Percentiles rank a stretch among this genome's conserved stretches.
These are phyloP conservation scores for Lasioglossum vierecki DNA, from an alignment of 2,888 invertebrate species.

Conservation along the genomic window DNA sequence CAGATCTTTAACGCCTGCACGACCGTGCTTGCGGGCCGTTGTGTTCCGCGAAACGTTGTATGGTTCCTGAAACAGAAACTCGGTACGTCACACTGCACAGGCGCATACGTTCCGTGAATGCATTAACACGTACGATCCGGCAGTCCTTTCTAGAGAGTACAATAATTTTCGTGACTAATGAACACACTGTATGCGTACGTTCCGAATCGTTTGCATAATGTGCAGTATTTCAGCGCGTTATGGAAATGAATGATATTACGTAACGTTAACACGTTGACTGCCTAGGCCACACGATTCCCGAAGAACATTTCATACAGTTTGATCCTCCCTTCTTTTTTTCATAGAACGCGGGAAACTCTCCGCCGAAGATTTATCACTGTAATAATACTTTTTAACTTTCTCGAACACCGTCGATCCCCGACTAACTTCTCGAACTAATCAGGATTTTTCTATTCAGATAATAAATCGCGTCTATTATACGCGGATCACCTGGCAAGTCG, in stretches of 20 bases:
- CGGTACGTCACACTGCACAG: conserved; percentile 44
- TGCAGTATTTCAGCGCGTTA: not conserved
- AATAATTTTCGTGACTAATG: conserved; percentile 54
- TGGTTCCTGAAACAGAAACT: conserved; percentile 67
- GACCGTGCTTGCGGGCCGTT: conserved; percentile 63
- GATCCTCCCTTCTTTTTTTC: not conserved
- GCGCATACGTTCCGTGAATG: conserved; percentile 45
- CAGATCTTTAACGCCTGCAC: conserved; percentile 77
- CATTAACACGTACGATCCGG: conserved; percentile 58
- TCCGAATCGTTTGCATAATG: conserved; percentile 37
- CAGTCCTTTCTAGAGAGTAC: conserved; percentile 25
- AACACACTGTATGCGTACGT: conserved; percentile 22
- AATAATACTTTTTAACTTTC: conserved; percentile 13
- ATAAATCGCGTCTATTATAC: not conserved
- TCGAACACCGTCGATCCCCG: not conserved
- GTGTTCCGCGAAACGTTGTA: conserved; percentile 68
- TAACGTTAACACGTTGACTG: conserved; percentile 11
- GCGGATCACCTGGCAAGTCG: not conserved
- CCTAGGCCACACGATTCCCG: not conserved
- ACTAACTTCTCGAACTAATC: not conserved
- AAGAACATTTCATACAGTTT: not conserved
- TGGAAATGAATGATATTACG: not conserved
- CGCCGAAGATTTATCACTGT: not conserved
- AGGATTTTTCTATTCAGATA: not conserved
- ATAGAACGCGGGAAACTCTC: not conserved